A percentile compares a stretch with the other conserved stretches of the same genome.
phyloP scores from a whole-genome alignment of 64 coral and sea anemone species.

The Astreopora myriophthalma region DNA sequence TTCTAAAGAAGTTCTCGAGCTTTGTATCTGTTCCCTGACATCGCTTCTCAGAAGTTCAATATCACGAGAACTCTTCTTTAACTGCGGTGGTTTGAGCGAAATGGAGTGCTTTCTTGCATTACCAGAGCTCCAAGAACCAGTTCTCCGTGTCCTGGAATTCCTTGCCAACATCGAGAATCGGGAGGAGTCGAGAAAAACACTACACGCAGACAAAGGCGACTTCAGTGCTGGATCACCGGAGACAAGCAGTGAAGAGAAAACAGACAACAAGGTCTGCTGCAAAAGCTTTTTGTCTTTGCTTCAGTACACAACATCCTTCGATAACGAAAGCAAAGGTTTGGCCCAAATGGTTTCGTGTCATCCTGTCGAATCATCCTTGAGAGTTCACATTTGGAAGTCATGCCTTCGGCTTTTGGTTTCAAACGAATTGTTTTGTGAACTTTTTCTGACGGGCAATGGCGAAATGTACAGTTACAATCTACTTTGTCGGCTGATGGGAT shows the following conservation, averaged over 20 bases:
- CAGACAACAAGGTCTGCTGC: constrained; percentile 5
- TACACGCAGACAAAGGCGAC: not conserved
- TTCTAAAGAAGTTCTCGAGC: constrained; percentile 48
- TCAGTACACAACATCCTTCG: constrained; percentile 19
- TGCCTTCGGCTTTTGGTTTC: constrained; percentile 60
- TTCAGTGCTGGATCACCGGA: not conserved
- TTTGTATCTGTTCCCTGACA: constrained; percentile 8
- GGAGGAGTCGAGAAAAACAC: not conserved
- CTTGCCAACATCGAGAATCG: constrained; percentile 49
- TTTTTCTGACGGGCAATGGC: constrained; percentile 21
- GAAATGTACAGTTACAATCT: constrained; percentile 23
- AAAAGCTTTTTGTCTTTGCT: constrained; percentile 50
- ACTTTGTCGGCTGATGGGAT: not conserved
- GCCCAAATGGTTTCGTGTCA: not conserved
- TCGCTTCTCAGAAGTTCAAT: constrained; percentile 36
- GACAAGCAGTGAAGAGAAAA: constrained; percentile 34
- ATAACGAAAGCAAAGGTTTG: not conserved
- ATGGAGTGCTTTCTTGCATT: constrained; percentile 38
- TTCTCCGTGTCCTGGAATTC: constrained; percentile 56
- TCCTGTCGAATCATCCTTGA: constrained; percentile 22
- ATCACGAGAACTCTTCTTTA: constrained; percentile 46
- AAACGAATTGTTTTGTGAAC: constrained; percentile 58
- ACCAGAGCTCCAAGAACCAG: constrained; percentile 48
- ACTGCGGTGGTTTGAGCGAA: constrained; percentile 66
- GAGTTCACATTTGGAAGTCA: constrained; percentile 57